Conservation (phyloP, 2,888 invertebrate genomes). For the Rhogogaster chlorosoma region DNA sequence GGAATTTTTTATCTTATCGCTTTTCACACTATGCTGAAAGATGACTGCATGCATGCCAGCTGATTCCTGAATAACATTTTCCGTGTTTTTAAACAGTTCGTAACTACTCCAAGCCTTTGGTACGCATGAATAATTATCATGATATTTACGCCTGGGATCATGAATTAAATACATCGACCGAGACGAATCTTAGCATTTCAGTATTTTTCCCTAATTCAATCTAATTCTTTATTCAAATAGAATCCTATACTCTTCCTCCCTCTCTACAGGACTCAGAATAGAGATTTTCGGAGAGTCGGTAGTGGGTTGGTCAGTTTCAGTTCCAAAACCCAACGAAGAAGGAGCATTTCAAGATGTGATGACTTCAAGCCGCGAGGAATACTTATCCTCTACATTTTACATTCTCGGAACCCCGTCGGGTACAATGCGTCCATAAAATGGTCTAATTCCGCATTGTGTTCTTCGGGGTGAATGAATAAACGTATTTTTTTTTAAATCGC, state of each 20-base stretch:
- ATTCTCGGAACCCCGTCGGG: constrained; percentile 83
- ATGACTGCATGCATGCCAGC: neutral
- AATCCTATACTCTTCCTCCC: neutral
- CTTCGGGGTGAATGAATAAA: neutral
- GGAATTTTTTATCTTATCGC: neutral
- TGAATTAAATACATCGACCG: neutral
- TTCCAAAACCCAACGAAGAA: neutral
- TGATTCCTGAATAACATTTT: neutral
- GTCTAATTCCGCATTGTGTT: neutral
- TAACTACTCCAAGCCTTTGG: neutral
- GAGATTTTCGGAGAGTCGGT: neutral
- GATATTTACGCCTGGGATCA: neutral
- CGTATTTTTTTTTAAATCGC: neutral
- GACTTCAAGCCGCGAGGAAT: constrained; percentile 83
- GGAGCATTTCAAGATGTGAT: neutral
- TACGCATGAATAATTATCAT: neutral
- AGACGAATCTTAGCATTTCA: neutral
- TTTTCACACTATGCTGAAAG: neutral
- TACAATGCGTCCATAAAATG: neutral
- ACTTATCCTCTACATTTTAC: constrained; percentile 86
- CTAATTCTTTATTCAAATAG: neutral
- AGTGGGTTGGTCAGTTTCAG: constrained; percentile 9
- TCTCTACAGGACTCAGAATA: neutral
- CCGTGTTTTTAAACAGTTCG: neutral
- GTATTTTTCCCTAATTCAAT: neutral